Base-by-base conservation (phyloP, 2,888 invertebrate species). In the Agrotis puta region DNA sequence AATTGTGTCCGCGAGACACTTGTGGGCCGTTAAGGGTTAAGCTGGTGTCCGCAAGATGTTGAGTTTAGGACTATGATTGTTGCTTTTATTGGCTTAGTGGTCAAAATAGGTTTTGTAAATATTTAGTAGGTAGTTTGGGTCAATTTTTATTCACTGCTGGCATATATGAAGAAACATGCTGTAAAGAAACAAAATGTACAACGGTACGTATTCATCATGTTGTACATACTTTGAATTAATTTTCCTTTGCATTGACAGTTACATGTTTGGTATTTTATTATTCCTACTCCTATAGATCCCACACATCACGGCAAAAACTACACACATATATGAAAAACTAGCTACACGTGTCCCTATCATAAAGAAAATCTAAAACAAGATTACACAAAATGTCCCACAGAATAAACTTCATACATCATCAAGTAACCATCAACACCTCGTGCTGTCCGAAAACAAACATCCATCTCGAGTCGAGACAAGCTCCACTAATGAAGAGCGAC, bases 361-460 rank as follows among this genome's bases (percentile, higher is more conserved):
- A 66, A 62, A 67, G 33, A 62, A 79, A 71, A 66, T 73, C 54
- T 64, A 74, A 73, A 53, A 77, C 73, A 67, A 57, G 57, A 66
- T 67, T 72, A 71, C 67, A 85, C 70, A 65, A 47, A 54, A 80
- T 85, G 81, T 85, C 87, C 81, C 79, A 79, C 74, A 77, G 82
- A 81, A 87, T 85, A 88, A 91, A 90, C 81, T 90, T 89, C 91
- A 92, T 92, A 93, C 91, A 93, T 94, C 95, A 95, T 94, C 94
- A 92, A 92, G 90, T 88, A 89, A 89, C 94, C 94, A 95, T 94
- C 93, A 92, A 91, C 88, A 84, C 85, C 91, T 89, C 92, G 89
- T 91, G 92, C 92, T 92, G 93, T 92, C 94, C 94, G 92, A 94
- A 94, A 95, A 95, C 94, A 95, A 95, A 95, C 95, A 96, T 95